phyloP scores from a whole-genome alignment of 2,797 vertebrate genomes.

The Cynopterus sphinx region DNA sequence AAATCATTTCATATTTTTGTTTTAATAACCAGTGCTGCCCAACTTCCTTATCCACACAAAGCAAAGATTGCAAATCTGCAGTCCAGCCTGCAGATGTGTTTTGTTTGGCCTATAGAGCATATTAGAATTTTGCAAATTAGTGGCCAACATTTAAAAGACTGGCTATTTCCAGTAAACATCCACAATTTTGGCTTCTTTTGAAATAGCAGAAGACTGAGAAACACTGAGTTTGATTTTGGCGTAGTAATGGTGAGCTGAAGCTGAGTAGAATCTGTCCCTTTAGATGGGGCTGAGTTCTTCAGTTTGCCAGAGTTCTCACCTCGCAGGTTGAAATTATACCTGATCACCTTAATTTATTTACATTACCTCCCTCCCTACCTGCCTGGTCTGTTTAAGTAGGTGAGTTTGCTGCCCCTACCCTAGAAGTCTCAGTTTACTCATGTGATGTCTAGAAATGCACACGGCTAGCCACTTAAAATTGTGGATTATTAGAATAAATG shows the following conservation, averaged over 20 bases:
- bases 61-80: slow-evolving; percentile 2
- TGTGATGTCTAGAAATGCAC: not conserved
- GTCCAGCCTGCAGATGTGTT: slow-evolving; percentile 37
- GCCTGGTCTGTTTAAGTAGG: not conserved
- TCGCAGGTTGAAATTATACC: not conserved
- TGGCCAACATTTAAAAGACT: slow-evolving; percentile 32
- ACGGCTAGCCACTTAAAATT: not conserved
- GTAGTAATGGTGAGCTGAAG: not conserved
- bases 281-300: not conserved
- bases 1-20: slow-evolving; percentile 59
- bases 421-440: not conserved
- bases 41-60: not conserved
- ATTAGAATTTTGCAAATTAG: slow-evolving; percentile 58
- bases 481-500: not conserved
- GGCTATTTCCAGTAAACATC: slow-evolving; percentile 47
- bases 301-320: not conserved
- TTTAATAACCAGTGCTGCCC: slow-evolving; percentile 9
- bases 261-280: not conserved
- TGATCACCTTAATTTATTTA: not conserved
- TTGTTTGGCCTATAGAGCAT: not conserved
- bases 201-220: not conserved
- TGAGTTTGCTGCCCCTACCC: not conserved
- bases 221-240: not conserved
- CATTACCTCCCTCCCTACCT: not conserved
- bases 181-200: slow-evolving; percentile 28